These are phyloP conservation scores for Poeciliopsis prolifica DNA, from an alignment of 2,113 vertebrate genomes.

Conservation along the genomic window DNA sequence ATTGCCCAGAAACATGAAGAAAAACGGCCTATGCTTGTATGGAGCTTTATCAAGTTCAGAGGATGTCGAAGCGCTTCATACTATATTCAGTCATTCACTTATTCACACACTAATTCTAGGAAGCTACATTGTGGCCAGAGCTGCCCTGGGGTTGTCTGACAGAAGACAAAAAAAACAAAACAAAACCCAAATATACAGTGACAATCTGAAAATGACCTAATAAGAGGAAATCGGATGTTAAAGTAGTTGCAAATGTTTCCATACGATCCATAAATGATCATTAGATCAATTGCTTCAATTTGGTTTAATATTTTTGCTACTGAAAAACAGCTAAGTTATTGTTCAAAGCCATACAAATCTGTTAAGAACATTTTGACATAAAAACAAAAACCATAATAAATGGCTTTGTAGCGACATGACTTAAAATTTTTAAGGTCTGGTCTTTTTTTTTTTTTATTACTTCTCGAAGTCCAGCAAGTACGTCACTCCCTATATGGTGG, in stretches of 20 bases:
- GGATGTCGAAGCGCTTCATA: too few species aligned
- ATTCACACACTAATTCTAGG: too few species aligned
- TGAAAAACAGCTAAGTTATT: background rate
- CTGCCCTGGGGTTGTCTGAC: too few species aligned
- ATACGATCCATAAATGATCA: background rate
- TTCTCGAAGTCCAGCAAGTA: conserved; percentile 6
- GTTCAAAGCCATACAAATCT: background rate
- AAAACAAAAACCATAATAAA: background rate
- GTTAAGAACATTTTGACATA: background rate
- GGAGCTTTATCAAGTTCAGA: too few species aligned
- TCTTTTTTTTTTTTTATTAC: background rate
- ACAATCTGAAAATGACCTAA: background rate
- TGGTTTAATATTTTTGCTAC: background rate
- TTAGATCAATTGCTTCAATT: background rate
- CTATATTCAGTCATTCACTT: too few species aligned
- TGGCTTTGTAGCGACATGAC: background rate
- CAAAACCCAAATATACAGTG: background rate
- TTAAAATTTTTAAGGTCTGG: background rate
- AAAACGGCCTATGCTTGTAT: background rate
- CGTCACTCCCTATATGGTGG: background rate
- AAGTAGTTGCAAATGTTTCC: background rate
- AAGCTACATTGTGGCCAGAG: too few species aligned
- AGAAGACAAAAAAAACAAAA: too few species aligned
- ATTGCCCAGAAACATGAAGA: background rate
- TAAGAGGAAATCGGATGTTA: background rate